A percentile compares a stretch with the other conserved stretches of the same genome.
phyloP scores from a whole-genome alignment of 2,113 vertebrate species.

The Melanerpes aurifrons region DNA sequence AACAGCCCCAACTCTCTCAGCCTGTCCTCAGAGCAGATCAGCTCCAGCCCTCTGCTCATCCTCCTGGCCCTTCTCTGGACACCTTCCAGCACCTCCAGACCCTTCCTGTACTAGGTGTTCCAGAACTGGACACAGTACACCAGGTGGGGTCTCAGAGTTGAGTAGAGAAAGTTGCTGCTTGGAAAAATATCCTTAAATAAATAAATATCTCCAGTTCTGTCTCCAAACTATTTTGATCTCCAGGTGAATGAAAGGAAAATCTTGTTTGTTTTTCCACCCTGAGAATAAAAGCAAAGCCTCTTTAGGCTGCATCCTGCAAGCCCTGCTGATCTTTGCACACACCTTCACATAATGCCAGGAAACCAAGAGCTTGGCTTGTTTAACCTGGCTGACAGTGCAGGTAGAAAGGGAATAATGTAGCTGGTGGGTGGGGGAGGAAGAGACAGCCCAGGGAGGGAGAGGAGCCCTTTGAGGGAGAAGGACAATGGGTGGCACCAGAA shows the following conservation, averaged over 20 bases:
- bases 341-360: neutral
- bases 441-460: neutral
- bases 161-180: neutral
- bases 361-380: neutral
- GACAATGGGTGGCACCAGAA: neutral
- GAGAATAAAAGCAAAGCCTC: neutral
- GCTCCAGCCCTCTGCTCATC: too few relatives aligned
- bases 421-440: neutral
- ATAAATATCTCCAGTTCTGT: neutral
- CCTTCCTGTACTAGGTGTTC: too few relatives aligned
- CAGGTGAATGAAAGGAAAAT: neutral
- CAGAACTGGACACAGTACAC: too few relatives aligned
- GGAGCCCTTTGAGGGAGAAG: neutral
- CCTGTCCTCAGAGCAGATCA: too few relatives aligned
- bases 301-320: rapidly evolving
- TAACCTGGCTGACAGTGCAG: neutral
- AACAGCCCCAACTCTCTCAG: too few relatives aligned
- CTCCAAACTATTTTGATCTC: neutral
- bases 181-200: neutral
- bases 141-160: too few relatives aligned
- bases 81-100: too few relatives aligned
- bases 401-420: neutral
- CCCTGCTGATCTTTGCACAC: neutral
- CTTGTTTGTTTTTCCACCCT: neutral
- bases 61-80: too few relatives aligned